Percentiles rank a stretch among this genome's conserved stretches.
phyloP scores from a whole-genome alignment of 1,140 invertebrate species.

The Maconellicoccus hirsutus region DNA sequence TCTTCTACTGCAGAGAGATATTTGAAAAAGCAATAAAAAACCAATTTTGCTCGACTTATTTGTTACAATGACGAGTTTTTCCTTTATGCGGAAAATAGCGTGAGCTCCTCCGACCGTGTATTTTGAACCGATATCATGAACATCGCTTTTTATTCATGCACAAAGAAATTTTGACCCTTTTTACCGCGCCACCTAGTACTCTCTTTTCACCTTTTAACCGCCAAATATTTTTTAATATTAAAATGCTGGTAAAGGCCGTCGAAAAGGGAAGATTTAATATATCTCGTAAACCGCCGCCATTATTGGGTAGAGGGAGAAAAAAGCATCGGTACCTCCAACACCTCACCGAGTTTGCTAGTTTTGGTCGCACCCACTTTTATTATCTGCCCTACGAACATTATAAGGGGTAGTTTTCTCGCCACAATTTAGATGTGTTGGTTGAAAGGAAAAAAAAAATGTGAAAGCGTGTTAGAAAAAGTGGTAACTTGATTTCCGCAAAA shows the following conservation, averaged over 20 bases:
- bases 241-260: constrained; percentile 17
- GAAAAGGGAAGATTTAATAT: constrained; percentile 22
- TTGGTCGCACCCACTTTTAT: constrained; percentile 21
- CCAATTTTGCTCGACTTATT: constrained; percentile 20
- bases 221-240: constrained; percentile 23
- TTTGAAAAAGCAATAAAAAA: constrained; percentile 23
- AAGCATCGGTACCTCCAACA: constrained; percentile 13
- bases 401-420: constrained; percentile 19
- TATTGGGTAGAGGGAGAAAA: constrained; percentile 11
- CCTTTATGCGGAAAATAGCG: background rate
- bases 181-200: background rate
- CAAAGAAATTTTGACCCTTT: constrained; percentile 20
- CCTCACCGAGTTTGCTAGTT: constrained; percentile 1
- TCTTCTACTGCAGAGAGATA: background rate
- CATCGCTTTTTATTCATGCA: constrained; percentile 15
- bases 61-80: constrained; percentile 14
- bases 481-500: background rate
- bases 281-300: constrained; percentile 18
- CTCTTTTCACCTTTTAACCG: constrained; percentile 21
- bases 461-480: background rate
- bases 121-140: constrained; percentile 15
- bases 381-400: constrained; percentile 17
- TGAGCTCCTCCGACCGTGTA: background rate
- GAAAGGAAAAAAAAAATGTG: background rate
- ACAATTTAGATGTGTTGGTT: background rate